Evolutionary conservation across 2,113 vertebrate species (phyloP), one percentile per base, ranked within the genome.

Genomic region (Stigmatopora argus): DNA sequence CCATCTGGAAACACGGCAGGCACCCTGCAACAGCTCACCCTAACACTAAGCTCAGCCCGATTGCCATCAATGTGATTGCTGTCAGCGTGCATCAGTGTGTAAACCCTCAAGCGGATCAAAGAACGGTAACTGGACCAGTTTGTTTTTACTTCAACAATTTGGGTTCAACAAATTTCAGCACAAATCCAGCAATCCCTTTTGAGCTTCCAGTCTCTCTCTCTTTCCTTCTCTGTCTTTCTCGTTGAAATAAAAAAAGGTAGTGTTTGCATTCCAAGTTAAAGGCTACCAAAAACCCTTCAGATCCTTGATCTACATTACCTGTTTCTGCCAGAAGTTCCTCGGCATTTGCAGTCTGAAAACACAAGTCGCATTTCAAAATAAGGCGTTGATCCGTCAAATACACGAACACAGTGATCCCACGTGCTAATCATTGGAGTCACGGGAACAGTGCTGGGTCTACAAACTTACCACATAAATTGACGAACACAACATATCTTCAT

Each of bases 301-400:
- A 87, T 84, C 83, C 84, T 59, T 78, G 86, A 81, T 83, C 89
- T 87, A 88, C 92, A 93, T 92, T 98, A 98, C 96, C 96, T 97
- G 92, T 91, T 83, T 93, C 92, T 87, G 87, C 85, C 44, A 85
- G 88, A 3, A 81, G 63, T 68, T 77, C 82, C 17, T 92, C 92
- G 89, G 92, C 74, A 66, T 83, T 82, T 69, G 77, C 67, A 51
- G 66, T 66, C 48, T 72, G 35, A 75, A 83, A 41, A 76, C 17
- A 70, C 56, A 57, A 18, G 23, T 2, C 2, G 4, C 1, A 31
- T 31, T 56, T 56, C 7, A 31, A 31, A 31, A 23, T 13, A 18
- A 49, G 48, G 13, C 0, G 4, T 31, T 49, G 7, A 2, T 35
- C 5, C 11, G 47, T 21, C 8, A 64, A 52, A 26, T 17, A 17